Evolutionary conservation across 1,140 invertebrate genomes (phyloP).

Genomic region (Reticulitermes speratus): DNA sequence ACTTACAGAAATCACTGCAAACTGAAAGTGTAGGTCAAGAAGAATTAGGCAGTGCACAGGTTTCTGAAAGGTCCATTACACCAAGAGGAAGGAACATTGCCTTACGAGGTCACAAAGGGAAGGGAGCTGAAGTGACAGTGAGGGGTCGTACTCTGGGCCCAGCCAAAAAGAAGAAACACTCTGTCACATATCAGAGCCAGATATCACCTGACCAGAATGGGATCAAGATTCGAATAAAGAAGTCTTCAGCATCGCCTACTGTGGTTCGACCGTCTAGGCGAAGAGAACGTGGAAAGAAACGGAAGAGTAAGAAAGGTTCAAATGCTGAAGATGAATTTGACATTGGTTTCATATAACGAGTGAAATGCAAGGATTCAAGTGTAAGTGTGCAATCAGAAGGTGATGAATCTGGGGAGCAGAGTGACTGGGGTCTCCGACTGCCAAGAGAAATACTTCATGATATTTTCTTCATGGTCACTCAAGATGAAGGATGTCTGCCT

Average conservation of each 20-base stretch:
- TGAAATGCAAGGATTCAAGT: constrained; percentile 32
- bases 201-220: constrained; percentile 62
- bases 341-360: constrained; percentile 7
- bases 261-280: background rate
- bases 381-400: constrained; percentile 42
- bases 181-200: constrained; percentile 53
- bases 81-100: background rate
- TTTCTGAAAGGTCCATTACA: background rate
- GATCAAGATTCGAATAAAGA: constrained; percentile 63
- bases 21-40: constrained; percentile 21
- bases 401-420: constrained; percentile 52
- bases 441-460: constrained; percentile 65
- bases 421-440: constrained; percentile 57
- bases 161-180: constrained; percentile 29
- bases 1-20: background rate
- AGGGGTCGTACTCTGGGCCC: constrained; percentile 22
- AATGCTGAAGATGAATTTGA: constrained; percentile 34
- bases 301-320: constrained; percentile 35
- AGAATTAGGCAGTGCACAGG: constrained; percentile 11
- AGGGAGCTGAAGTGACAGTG: background rate
- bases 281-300: constrained; percentile 47
- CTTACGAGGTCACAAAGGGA: constrained; percentile 22
- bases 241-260: constrained; percentile 46
- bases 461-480: constrained; percentile 67
- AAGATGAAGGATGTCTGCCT: constrained; percentile 68